Percentiles rank a stretch among this genome's conserved stretches.
Conservation (phyloP, 2,888 invertebrate genomes). For the Hartigia nigra region DNA sequence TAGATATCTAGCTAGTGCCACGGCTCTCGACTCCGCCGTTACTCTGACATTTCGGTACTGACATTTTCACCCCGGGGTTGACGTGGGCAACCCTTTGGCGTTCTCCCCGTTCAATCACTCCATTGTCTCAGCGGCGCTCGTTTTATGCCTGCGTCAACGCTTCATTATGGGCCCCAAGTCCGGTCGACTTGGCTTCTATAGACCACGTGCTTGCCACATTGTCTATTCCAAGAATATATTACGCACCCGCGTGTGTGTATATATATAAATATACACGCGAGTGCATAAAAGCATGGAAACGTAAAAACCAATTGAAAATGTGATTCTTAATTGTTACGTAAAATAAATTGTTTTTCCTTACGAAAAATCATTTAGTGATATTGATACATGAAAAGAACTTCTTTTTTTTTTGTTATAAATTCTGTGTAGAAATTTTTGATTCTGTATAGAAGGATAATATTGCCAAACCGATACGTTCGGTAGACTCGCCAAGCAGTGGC, state of each 20-base stretch:
- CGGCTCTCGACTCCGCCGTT: not conserved
- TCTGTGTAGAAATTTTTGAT: too few species aligned
- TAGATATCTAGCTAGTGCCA: not conserved
- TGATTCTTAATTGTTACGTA: too few species aligned
- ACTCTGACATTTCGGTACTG: slow-evolving; percentile 57
- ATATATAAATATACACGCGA: not conserved
- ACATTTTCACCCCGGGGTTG: slow-evolving; percentile 64
- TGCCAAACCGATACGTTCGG: not conserved
- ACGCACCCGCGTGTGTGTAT: slow-evolving; percentile 56
- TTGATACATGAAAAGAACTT: too few species aligned
- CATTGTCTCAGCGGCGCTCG: slow-evolving; percentile 60
- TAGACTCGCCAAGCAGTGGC: not conserved
- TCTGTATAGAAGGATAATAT: not conserved
- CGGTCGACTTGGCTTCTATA: slow-evolving; percentile 57
- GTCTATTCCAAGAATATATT: slow-evolving; percentile 63
- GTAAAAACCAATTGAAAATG: not conserved
- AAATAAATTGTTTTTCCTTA: too few species aligned
- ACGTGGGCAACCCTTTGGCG: slow-evolving; percentile 61
- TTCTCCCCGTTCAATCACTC: slow-evolving; percentile 61
- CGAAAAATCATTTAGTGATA: too few species aligned
- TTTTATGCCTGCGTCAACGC: slow-evolving; percentile 64
- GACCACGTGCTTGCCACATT: slow-evolving; percentile 60
- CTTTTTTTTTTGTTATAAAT: too few species aligned
- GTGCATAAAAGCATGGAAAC: not conserved
- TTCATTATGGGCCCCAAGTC: slow-evolving; percentile 59